Base-by-base conservation (phyloP, 2,113 vertebrate species). In the Phalacrocorax pelagicus region DNA sequence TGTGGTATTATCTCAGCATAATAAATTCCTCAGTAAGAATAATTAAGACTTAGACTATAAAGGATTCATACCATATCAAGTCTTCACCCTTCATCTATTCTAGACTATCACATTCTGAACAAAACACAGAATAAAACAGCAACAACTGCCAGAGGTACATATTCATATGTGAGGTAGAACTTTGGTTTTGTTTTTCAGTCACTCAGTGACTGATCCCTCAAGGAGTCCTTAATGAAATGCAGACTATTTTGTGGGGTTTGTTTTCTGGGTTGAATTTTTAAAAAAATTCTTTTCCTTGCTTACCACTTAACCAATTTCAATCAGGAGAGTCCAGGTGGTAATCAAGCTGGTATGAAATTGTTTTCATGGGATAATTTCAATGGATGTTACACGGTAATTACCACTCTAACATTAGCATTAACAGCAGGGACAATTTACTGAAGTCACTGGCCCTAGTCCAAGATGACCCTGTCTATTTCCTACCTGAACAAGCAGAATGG, bases 361-460 rank as follows among this genome's bases (percentile, higher is more conserved):
- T 83, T 97, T 93, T 95, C 51, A 86, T 36, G 38, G 65, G 97
- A 86, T 94, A 94, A 97, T 97, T 97, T 97, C 88, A 88, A 75
- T 94, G 62, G 69, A 79, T 78, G 10, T 96, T 96, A 74, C 77
- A 67, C 46, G 42, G 59, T 95, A 97, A 98, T 97, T 98, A 86
- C 34, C 22, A 55, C 49, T 78, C 55, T 81, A 95, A 82, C 51
- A 94, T 94, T 42, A 94, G 8, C 82, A 94, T 96, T 96, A 97
- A 91, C 86, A 69, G 46, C 66, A 96, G 81, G 49, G 13, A 80
- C 95, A 97, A 97, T 38, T 97, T 73, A 92, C 67, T 95, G 69
- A 66, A 90, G 34, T 36, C 58, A 52, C 49, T 88, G 69, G 66
- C 40, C 61, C 21, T 84, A 54, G 44, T 90, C 70, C 93, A 96